A percentile compares a stretch with the other conserved stretches of the same genome.
Conservation (phyloP, 2,113 vertebrate species). For the Fulmarus glacialis region DNA sequence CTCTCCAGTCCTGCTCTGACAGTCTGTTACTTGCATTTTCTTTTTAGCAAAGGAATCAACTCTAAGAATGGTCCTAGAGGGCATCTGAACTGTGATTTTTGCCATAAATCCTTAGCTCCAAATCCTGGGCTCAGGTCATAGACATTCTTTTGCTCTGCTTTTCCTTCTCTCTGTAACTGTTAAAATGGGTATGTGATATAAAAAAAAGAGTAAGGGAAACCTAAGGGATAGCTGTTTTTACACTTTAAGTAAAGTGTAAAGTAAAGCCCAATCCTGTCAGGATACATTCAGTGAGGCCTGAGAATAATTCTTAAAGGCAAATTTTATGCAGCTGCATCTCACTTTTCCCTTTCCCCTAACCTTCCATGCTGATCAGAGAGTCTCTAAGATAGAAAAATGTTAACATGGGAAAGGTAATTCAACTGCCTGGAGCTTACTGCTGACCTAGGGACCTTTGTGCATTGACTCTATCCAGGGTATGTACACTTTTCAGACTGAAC, state of each 20-base stretch:
- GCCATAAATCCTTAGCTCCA: background rate
- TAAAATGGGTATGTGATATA: background rate
- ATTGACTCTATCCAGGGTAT: background rate
- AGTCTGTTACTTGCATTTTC: background rate
- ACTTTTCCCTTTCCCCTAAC: background rate
- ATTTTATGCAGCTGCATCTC: background rate
- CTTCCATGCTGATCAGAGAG: background rate
- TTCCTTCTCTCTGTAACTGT: background rate
- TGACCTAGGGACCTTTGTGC: background rate
- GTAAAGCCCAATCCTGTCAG: background rate
- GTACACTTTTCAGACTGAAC: conserved; percentile 3
- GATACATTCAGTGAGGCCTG: background rate
- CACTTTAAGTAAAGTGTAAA: background rate
- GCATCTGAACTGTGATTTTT: background rate
- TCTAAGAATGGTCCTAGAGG: background rate
- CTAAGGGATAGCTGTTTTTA: background rate
- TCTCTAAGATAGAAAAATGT: background rate
- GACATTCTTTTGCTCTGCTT: background rate
- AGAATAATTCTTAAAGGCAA: background rate
- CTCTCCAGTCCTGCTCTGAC: background rate
- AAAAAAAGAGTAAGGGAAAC: background rate
- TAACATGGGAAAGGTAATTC: background rate
- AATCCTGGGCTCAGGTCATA: background rate
- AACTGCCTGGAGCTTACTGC: background rate
- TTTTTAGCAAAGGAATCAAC: background rate